A percentile compares a stretch with the other conserved stretches of the same genome.
Conservation (phyloP, 2,797 vertebrate species). For the Lutjanus argentimaculatus region DNA sequence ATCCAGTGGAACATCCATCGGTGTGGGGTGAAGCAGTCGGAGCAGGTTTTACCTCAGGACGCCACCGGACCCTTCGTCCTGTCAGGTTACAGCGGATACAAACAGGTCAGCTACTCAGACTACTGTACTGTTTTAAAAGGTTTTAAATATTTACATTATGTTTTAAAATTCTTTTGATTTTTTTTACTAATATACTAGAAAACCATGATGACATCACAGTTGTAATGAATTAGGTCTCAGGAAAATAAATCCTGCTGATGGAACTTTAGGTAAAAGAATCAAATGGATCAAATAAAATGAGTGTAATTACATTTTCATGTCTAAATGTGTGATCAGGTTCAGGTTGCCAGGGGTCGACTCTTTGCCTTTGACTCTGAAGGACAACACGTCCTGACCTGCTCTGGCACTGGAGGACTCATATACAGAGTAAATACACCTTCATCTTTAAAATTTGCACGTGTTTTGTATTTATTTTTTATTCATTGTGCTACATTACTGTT, state of each 20-base stretch:
- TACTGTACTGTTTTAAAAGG: too few species aligned
- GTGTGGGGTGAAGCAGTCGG: conserved; percentile 94
- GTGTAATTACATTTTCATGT: background rate
- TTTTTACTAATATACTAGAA: background rate
- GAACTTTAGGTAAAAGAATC: too few species aligned
- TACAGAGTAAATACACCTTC: conserved; percentile 87
- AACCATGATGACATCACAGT: background rate
- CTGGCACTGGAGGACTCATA: conserved; percentile 91
- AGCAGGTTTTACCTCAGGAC: conserved; percentile 90
- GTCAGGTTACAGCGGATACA: conserved; percentile 94
- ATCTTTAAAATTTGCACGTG: background rate
- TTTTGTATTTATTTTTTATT: too few species aligned
- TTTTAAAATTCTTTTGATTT: too few species aligned
- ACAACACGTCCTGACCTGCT: conserved; percentile 94
- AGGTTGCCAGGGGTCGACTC: conserved; percentile 93
- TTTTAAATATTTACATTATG: too few species aligned
- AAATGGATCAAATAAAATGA: background rate
- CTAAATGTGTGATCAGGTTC: conserved; percentile 85
- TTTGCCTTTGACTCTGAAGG: conserved; percentile 98
- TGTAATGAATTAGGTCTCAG: background rate
- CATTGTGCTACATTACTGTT: too few species aligned
- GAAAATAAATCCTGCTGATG: too few species aligned
- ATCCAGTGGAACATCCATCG: conserved; percentile 99
- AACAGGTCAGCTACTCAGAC: conserved; percentile 70
- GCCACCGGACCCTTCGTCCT: conserved; percentile 95